Conservation (phyloP, 2,888 invertebrate species). For the Agrochola circellaris region DNA sequence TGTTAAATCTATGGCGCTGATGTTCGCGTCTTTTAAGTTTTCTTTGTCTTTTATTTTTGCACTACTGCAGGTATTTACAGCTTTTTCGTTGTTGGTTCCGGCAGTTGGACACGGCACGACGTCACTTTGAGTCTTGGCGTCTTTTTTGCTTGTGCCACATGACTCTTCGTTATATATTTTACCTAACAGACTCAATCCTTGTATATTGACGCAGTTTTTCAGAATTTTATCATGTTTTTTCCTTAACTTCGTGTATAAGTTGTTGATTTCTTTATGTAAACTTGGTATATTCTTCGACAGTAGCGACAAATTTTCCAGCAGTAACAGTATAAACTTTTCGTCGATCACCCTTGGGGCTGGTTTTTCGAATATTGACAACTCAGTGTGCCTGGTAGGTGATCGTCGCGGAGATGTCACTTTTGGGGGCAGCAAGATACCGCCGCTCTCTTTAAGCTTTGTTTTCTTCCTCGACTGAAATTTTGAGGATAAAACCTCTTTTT, state of each 20-base stretch:
- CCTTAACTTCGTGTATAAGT: slow-evolving; percentile 76
- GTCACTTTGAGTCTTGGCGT: slow-evolving; percentile 72
- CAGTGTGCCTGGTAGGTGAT: slow-evolving; percentile 55
- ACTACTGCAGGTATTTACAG: slow-evolving; percentile 43
- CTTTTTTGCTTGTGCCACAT: slow-evolving; percentile 58
- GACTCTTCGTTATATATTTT: slow-evolving; percentile 79
- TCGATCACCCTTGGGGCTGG: slow-evolving; percentile 77
- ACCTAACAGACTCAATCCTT: slow-evolving; percentile 79
- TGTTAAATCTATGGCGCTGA: slow-evolving; percentile 52
- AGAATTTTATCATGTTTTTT: slow-evolving; percentile 77
- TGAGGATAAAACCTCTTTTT: slow-evolving; percentile 65
- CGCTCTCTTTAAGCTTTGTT: slow-evolving; percentile 63
- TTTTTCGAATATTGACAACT: slow-evolving; percentile 73
- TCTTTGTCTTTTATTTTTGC: slow-evolving; percentile 25
- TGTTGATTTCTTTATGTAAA: slow-evolving; percentile 80
- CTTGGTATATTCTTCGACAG: slow-evolving; percentile 78
- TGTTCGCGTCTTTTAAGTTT: slow-evolving; percentile 38
- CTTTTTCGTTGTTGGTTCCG: slow-evolving; percentile 20
- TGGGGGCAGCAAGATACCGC: slow-evolving; percentile 49
- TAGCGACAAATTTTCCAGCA: slow-evolving; percentile 80
- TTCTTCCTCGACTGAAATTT: slow-evolving; percentile 69
- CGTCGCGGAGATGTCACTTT: slow-evolving; percentile 43
- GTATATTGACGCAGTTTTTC: slow-evolving; percentile 68
- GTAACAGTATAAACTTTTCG: slow-evolving; percentile 81
- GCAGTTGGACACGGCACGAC: not conserved